These are phyloP conservation scores for Cryptus viduatorius DNA, from an alignment of 2,888 invertebrate species.

Conservation along the genomic window DNA sequence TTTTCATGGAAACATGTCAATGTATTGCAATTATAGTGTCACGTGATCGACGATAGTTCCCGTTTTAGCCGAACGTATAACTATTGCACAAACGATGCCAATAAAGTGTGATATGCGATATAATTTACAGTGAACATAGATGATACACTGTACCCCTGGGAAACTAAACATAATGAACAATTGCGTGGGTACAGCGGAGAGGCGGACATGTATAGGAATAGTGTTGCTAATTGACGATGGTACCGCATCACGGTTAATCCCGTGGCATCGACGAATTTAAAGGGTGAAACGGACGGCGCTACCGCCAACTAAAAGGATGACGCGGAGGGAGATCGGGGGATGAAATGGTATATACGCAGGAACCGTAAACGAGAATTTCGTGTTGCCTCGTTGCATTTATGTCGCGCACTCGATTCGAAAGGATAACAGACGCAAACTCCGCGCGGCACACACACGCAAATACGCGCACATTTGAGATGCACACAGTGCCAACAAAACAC, in stretches of 20 bases:
- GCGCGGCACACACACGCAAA: background rate
- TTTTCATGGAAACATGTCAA: background rate
- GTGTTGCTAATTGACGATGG: conserved; percentile 31
- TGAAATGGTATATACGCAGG: background rate
- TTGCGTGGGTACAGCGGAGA: background rate
- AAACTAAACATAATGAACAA: background rate
- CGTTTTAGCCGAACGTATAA: conserved; percentile 7
- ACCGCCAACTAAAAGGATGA: background rate
- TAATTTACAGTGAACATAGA: conserved; percentile 16
- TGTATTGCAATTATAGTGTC: background rate
- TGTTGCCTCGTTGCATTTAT: conserved; percentile 6
- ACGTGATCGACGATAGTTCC: background rate
- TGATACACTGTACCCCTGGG: conserved; percentile 30
- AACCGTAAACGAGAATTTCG: conserved; percentile 33
- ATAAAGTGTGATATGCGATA: conserved; percentile 14
- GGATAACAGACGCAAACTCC: background rate
- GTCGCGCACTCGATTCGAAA: conserved; percentile 7
- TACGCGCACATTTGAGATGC: background rate
- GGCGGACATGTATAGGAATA: background rate
- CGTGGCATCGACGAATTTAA: conserved; percentile 36
- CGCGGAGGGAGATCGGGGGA: background rate
- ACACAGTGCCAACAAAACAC: background rate
- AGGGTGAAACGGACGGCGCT: conserved; percentile 6
- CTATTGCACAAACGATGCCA: background rate
- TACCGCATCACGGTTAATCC: conserved; percentile 36